These are phyloP conservation scores for Xestia xanthographa DNA, from an alignment of 2,888 invertebrate species.

Conservation along the genomic window DNA sequence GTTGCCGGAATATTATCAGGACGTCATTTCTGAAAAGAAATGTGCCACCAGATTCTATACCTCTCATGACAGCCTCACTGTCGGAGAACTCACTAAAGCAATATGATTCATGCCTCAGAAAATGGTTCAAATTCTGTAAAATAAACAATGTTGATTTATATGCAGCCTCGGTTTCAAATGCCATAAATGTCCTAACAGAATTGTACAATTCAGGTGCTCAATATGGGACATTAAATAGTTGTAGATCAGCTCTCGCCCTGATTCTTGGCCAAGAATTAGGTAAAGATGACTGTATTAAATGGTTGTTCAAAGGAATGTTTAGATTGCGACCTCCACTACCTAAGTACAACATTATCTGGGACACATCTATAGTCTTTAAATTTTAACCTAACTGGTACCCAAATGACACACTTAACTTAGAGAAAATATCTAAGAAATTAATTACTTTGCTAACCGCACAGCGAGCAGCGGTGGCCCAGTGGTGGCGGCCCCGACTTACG, in stretches of 20 bases:
- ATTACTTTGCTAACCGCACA: neutral
- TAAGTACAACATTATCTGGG: neutral
- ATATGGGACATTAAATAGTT: neutral
- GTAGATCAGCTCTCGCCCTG: neutral
- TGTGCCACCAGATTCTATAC: neutral
- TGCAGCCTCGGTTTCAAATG: too few species aligned
- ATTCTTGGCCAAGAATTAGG: neutral
- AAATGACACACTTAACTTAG: neutral
- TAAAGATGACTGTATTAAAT: neutral
- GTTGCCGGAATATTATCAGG: neutral
- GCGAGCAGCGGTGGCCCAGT: too few species aligned
- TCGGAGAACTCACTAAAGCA: conserved; percentile 1
- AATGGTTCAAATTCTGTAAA: neutral
- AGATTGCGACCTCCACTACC: neutral
- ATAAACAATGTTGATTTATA: neutral
- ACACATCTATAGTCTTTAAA: conserved; percentile 10
- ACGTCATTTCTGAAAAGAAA: neutral
- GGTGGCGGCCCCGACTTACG: too few species aligned
- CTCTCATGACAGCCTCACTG: neutral
- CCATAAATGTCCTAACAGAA: too few species aligned
- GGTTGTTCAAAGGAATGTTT: neutral
- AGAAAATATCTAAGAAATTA: conserved; percentile 7
- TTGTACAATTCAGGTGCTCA: neutral
- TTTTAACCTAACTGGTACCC: neutral
- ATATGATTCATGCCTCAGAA: conserved; percentile 1